Base-by-base conservation (phyloP, 2,888 invertebrate species). In the Rhopalosiphum nymphaeae region DNA sequence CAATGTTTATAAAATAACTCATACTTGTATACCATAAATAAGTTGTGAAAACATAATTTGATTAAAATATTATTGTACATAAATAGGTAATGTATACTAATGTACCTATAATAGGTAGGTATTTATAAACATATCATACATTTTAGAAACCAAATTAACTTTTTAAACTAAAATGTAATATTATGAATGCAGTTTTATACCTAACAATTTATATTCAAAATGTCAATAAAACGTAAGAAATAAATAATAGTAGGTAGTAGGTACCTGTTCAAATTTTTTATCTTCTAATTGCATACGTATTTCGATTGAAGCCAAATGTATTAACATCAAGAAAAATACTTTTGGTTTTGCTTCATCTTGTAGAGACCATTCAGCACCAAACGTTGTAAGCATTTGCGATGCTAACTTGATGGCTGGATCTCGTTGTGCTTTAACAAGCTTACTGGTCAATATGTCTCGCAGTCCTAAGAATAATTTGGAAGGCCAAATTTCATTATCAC, bases 251-350 rank as follows among this genome's bases (percentile, higher is more conserved):
- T 16, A 29, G 11, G 10, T 13, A 61, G 13, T 89, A 78, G 7
- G 25, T 93, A 94, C 95, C 92, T 94, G 94, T 53, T 94, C 92
- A 36, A 95, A 84, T 95, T 97, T 97, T 95, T 98, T 97, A 95
- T 98, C 98, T 95, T 99, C 99, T 95, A 99, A 96, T 95, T 98
- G 98, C 98, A 99, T 99, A 95, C 99, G 97, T 1, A 99, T 98
- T 97, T 99, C 99, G 95, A 99, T 98, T 91, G 98, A 98, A 95
- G 98, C 97, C 94, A 99, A 96, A 96, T 99, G 98, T 94, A 98
- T 97, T 26, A 99, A 96, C 44, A 98, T 96, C 95, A 99, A 97
- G 95, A 98, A 98, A 95, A 98, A 97, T 96, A 98, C 98, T 94
- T 97, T 97, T 94, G 98, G 98, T 95, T 97, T 97, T 95, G 97